Evolutionary conservation across 2,113 vertebrate species (phyloP).

Genomic region (Lepisosteus osseus): DNA sequence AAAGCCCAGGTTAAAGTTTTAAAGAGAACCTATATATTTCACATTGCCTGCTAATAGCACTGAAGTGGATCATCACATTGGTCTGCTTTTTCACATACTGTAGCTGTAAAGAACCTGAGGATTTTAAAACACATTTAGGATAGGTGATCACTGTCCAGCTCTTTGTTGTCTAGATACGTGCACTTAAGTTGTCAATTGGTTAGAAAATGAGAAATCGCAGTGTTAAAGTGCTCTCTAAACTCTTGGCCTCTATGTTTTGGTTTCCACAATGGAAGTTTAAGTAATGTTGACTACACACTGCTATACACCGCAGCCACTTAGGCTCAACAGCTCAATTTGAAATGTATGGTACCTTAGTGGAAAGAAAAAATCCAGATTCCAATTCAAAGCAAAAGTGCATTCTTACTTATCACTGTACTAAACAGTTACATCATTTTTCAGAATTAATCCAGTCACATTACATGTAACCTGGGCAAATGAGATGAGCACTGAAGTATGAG

Average conservation of each 20-base stretch:
- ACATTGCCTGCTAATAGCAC: constrained; percentile 48
- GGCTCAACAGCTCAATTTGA: constrained; percentile 5
- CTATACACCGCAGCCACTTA: neutral
- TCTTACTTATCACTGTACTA: neutral
- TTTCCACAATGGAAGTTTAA: neutral
- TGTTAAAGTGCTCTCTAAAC: constrained; percentile 48
- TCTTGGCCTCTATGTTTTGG: neutral
- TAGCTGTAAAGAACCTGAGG: constrained; percentile 43
- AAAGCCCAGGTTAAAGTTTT: constrained; percentile 67
- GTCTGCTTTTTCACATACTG: neutral
- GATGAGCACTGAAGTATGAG: neutral
- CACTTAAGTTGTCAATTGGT: constrained; percentile 29
- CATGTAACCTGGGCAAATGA: neutral
- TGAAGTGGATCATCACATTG: constrained; percentile 60
- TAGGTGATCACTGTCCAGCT: constrained; percentile 42
- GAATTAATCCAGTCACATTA: neutral
- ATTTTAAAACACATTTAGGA: constrained; percentile 53
- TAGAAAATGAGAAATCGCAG: constrained; percentile 36
- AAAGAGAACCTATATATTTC: constrained; percentile 57
- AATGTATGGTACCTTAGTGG: neutral
- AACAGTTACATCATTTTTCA: neutral
- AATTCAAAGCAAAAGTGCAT: constrained; percentile 5
- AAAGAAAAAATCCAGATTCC: neutral
- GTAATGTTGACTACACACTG: neutral
- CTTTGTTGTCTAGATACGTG: constrained; percentile 42